Evolutionary conservation across 2,113 vertebrate species (phyloP), one percentile per base, ranked within the genome.

Genomic region (Tauraco erythrolophus): DNA sequence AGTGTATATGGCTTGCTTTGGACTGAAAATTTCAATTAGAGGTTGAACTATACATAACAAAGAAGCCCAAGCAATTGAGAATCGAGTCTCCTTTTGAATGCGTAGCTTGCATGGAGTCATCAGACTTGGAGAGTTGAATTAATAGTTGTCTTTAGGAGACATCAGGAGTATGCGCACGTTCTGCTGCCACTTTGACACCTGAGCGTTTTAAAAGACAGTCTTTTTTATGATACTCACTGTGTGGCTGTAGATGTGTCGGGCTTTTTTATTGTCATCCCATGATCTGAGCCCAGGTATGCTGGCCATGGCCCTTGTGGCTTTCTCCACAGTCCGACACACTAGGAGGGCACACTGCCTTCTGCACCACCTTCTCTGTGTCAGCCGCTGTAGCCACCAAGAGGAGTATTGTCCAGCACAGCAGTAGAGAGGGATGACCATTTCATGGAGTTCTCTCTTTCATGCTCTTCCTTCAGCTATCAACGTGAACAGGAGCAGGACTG

Each of bases 11-110:
- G 69, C 82, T 87, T 81, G 83, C 84, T 91, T 87, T 71, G 77
- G 78, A 93, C 70, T 89, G 82, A 68, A 96, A 95, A 88, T 87
- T 94, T 96, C 95, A 96, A 62, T 94, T 95, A 92, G 60, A 78
- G 75, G 82, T 84, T 90, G 70, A 92, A 86, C 84, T 89, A 93
- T 79, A 51, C 41, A 24, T 78, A 96, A 80, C 57, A 69, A 81
- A 89, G 84, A 76, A 88, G 58, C 30, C 77, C 69, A 81, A 92
- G 84, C 50, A 85, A 85, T 14, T 58, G 58, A 50, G 56, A 66
- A 64, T 68, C 76, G 74, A 86, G 84, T 14, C 14, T 80, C 31
- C 19, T 75, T 65, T 56, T 82, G 50, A 72, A 78, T 14, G 28
- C n/a, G 37, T 33, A 72, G 37, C 28, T 82, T 81, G 56, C 61